Evolutionary conservation across 2,888 invertebrate genomes (phyloP).

Genomic region (Nomada hirtipes): DNA sequence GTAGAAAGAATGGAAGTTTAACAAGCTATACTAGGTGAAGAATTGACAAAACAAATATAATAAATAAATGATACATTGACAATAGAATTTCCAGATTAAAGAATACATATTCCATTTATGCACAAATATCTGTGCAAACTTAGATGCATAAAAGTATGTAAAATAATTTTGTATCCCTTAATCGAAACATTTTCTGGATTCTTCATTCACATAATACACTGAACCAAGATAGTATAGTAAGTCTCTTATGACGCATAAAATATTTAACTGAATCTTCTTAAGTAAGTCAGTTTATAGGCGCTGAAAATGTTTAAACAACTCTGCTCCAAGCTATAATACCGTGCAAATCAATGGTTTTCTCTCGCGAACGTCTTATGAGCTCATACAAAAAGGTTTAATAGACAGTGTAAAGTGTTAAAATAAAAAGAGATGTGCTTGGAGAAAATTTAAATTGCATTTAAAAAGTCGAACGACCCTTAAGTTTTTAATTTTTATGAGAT

Average conservation of each 20-base stretch:
- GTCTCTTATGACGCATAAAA: not conserved
- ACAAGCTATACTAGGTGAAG: no score
- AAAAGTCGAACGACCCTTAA: not conserved
- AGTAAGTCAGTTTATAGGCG: slow-evolving; percentile 2
- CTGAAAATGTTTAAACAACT: slow-evolving; percentile 10
- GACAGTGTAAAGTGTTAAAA: not conserved
- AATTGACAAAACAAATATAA: no score
- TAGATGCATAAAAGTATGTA: not conserved
- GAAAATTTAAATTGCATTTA: not conserved
- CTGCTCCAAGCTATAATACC: not conserved
- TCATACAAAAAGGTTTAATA: not conserved
- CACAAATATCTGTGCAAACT: no score
- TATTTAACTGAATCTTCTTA: not conserved
- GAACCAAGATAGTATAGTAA: not conserved
- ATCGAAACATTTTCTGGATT: no score
- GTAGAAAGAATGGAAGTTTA: no score
- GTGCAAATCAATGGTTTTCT: slow-evolving; percentile 7
- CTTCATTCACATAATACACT: not conserved
- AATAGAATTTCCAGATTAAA: no score
- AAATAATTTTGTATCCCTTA: not conserved
- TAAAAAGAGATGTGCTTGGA: no score
- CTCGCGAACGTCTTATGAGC: not conserved
- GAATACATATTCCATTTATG: no score
- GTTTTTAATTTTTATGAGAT: no score
- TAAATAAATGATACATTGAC: no score